Conservation (phyloP, 2,888 invertebrate species). For the Helleia helle region DNA sequence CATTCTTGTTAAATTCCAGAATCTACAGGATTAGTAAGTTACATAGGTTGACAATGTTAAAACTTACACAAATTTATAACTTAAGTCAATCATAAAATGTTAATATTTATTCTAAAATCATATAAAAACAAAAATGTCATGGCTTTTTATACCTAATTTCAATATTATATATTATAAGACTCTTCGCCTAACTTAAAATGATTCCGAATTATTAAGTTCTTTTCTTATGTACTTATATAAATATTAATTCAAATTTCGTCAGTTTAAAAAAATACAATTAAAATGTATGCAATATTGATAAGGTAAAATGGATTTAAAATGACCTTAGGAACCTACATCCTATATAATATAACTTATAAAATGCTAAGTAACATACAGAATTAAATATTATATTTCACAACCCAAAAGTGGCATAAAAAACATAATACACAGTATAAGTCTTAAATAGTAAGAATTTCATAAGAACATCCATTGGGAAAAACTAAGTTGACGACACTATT, state of each 20-base stretch:
- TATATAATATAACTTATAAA: constrained; percentile 8
- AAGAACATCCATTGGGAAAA: too few relatives aligned
- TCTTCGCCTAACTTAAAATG: neutral
- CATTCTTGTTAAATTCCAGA: neutral
- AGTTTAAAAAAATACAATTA: too few relatives aligned
- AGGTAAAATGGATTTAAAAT: too few relatives aligned
- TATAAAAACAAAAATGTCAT: constrained; percentile 16
- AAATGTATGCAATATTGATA: too few relatives aligned
- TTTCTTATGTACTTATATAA: too few relatives aligned
- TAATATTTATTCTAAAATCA: constrained; percentile 6
- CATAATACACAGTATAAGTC: neutral
- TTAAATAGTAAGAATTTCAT: neutral
- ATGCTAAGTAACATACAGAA: constrained; percentile 9
- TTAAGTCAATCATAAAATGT: constrained; percentile 1
- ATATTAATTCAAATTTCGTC: too few relatives aligned
- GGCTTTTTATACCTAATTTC: constrained; percentile 13
- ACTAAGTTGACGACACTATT: too few relatives aligned
- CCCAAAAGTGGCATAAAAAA: constrained; percentile 8
- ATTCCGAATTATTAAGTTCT: too few relatives aligned
- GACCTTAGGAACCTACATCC: neutral
- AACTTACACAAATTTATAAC: neutral
- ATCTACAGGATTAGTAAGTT: too few relatives aligned
- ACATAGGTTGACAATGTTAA: too few relatives aligned
- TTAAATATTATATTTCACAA: constrained; percentile 8
- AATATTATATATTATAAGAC: neutral